Evolutionary conservation across 2,113 vertebrate species (phyloP), one percentile per base, ranked within the genome.

Genomic region (Datnioides undecimradiatus): DNA sequence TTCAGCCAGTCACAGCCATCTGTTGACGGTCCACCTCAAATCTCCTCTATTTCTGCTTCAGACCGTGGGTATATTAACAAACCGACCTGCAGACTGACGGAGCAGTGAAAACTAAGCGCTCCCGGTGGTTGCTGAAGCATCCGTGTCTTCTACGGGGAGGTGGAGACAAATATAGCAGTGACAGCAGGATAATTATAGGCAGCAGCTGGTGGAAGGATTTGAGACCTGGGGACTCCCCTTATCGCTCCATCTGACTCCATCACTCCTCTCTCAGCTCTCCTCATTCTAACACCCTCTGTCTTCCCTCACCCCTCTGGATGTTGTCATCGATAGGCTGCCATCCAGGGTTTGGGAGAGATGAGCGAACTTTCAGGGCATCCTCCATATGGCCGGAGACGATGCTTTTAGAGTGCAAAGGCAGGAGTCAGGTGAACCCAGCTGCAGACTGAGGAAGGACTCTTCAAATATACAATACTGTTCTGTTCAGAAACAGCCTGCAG

Each of bases 201-300:
- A 57, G 83, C 90, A 91, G 90, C 90, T 91, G 90, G 80, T 83
- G 84, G 80, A 52, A 41, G 2, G 21, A 6, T 69, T 75, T 65
- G 25, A 63, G 65, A 64, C 7, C 2, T 0, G 75, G 85, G 84
- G 84, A 88, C 77, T 84, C 88, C 90, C 90, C 86, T 62, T 33
- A 46, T 25, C 19, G 33, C 73, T 48, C 16, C 75, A 29, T 57
- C 23, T 57, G 46, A 46, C 17, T 59, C 51, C 54, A 46, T 63
- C 46, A 31, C 40, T 46, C 55, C 27, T 2, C 36, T 19, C 19
- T 67, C 76, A 31, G 29, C 46, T 58, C 60, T 7, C 25, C 31
- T 36, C 57, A 13, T 41, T 29, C 43, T 54, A 8, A 23, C 52
- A 8, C 43, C 23, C 33, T 33, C 49, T 6, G 62, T n/a, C 36